These are phyloP conservation scores for Bombus turneri DNA, from an alignment of 1,140 invertebrate genomes.

Conservation along the genomic window DNA sequence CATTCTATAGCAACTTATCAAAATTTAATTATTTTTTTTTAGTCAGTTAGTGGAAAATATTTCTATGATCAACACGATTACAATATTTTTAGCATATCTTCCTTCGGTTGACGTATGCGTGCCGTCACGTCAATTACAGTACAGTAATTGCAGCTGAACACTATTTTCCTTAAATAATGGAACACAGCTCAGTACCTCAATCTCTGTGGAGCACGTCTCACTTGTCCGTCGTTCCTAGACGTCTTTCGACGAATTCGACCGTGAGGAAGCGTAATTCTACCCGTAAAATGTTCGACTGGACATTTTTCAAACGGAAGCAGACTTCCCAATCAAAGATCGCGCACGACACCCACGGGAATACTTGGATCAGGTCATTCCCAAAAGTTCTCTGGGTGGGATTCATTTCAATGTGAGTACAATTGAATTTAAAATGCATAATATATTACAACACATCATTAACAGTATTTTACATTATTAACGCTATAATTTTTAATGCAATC, in stretches of 20 bases:
- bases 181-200: background rate
- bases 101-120: background rate
- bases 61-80: background rate
- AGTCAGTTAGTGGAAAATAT: too few species aligned
- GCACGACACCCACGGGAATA: background rate
- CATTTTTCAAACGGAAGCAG: constrained; percentile 17
- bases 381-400: constrained; percentile 21
- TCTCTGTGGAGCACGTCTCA: background rate
- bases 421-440: background rate
- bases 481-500: too few species aligned
- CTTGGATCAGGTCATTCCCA: constrained; percentile 1
- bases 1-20: too few species aligned
- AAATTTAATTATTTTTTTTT: too few species aligned
- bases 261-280: background rate
- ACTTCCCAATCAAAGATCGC: background rate
- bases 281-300: constrained; percentile 26
- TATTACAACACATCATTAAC: too few species aligned
- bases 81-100: constrained; percentile 19
- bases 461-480: too few species aligned
- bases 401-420: constrained; percentile 38
- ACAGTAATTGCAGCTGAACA: constrained; percentile 12
- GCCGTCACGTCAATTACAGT: background rate
- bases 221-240: background rate
- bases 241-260: background rate
- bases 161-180: constrained; percentile 35